Evolutionary conservation across 2,797 vertebrate genomes (phyloP).

Genomic region (Danio tinwini): DNA sequence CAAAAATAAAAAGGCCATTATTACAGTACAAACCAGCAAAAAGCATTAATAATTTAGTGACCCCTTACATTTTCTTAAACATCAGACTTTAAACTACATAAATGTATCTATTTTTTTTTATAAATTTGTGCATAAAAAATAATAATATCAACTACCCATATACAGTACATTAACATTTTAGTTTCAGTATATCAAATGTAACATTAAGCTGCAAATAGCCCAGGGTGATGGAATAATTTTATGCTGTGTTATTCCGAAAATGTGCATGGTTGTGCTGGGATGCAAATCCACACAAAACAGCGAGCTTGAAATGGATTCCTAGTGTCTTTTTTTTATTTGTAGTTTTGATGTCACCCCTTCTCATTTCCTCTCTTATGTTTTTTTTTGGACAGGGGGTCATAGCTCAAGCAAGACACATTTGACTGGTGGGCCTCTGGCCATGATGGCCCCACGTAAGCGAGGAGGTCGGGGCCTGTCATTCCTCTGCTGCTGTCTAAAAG

Average conservation of each 20-base stretch:
- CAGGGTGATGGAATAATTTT: neutral
- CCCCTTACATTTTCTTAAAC: too few relatives aligned
- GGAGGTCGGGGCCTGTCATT: constrained; percentile 84
- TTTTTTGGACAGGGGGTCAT: constrained; percentile 28
- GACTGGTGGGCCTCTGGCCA: constrained; percentile 32
- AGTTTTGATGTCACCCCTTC: neutral
- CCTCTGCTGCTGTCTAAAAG: constrained; percentile 91
- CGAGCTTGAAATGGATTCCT: neutral
- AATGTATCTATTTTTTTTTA: too few relatives aligned
- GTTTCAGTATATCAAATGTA: neutral
- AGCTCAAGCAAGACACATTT: constrained; percentile 24
- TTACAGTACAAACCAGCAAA: too few relatives aligned
- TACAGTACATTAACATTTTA: neutral
- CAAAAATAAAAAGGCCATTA: too few relatives aligned
- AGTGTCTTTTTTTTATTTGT: neutral
- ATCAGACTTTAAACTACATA: too few relatives aligned
- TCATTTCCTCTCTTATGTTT: constrained; percentile 1
- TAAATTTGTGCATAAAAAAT: too few relatives aligned
- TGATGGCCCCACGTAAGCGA: constrained; percentile 86
- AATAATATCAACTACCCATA: too few relatives aligned
- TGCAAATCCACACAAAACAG: neutral
- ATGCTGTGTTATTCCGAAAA: neutral
- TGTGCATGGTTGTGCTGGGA: neutral
- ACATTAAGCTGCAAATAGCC: neutral
- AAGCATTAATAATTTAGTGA: too few relatives aligned